These are phyloP conservation scores for Vulpes lagopus DNA, from an alignment of 2,113 vertebrate genomes.

Conservation along the genomic window DNA sequence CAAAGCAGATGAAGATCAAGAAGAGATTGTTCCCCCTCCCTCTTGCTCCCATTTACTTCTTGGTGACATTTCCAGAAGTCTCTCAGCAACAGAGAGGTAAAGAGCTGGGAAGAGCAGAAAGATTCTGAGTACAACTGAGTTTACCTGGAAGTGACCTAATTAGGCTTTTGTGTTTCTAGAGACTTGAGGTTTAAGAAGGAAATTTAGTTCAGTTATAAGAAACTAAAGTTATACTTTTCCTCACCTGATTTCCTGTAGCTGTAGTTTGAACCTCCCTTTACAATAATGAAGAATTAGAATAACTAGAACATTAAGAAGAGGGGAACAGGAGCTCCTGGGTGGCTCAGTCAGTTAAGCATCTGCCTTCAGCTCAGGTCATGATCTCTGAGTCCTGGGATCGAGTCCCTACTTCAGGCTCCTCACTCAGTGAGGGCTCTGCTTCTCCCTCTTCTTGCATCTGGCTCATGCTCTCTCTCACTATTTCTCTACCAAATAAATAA, in stretches of 20 bases:
- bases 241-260: background rate
- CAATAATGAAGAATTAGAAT: constrained; percentile 6
- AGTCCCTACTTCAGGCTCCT: too few species aligned
- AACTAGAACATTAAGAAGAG: background rate
- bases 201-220: constrained; percentile 32
- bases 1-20: background rate
- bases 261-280: background rate
- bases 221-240: background rate
- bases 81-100: background rate
- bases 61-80: background rate
- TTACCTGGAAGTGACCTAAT: background rate
- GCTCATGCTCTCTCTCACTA: too few species aligned
- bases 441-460: too few species aligned
- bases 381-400: too few species aligned
- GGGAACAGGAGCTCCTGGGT: background rate
- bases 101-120: background rate
- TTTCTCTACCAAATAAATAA: too few species aligned
- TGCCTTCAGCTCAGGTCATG: too few species aligned
- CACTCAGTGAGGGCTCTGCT: too few species aligned
- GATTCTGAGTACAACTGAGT: background rate
- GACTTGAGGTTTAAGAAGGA: background rate
- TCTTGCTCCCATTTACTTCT: background rate
- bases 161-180: constrained; percentile 39
- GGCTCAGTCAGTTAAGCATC: too few species aligned
- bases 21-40: background rate